Percentiles rank a stretch among this genome's conserved stretches.
phyloP scores from a whole-genome alignment of 1,140 invertebrate species.

The Pararge aegeria region DNA sequence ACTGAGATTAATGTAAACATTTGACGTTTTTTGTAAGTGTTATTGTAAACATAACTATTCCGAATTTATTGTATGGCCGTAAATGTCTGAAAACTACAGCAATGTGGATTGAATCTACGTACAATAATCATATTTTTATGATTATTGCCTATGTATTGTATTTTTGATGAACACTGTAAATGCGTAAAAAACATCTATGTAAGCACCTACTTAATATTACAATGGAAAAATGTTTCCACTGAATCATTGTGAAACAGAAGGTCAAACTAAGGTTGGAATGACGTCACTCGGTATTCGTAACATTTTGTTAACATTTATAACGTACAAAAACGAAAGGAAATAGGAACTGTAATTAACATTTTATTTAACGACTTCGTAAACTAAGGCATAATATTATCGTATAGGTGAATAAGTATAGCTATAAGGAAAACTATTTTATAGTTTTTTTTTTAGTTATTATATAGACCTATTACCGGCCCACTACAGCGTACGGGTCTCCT shows the following conservation, averaged over 20 bases:
- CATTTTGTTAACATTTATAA: conserved; percentile 6
- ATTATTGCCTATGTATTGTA: no score
- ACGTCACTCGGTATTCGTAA: conserved; percentile 1
- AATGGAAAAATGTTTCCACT: background rate
- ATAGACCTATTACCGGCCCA: no score
- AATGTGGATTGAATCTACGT: no score
- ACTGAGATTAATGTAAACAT: no score
- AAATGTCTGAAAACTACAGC: no score
- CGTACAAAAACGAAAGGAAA: background rate
- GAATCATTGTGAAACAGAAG: conserved; percentile 2
- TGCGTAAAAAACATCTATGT: background rate
- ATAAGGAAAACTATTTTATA: background rate
- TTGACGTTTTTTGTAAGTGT: no score
- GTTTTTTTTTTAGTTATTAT: no score
- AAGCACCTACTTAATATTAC: background rate
- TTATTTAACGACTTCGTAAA: background rate
- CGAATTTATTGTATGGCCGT: no score
- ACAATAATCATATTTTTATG: no score
- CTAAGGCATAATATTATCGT: background rate
- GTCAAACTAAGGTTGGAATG: conserved; percentile 4
- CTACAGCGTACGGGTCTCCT: no score
- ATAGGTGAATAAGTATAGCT: background rate
- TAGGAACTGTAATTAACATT: conserved; percentile 1
- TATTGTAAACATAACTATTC: no score
- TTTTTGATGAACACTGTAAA: background rate